phyloP scores from a whole-genome alignment of 2,888 invertebrate genomes.

The Tetragonula carbonaria region DNA sequence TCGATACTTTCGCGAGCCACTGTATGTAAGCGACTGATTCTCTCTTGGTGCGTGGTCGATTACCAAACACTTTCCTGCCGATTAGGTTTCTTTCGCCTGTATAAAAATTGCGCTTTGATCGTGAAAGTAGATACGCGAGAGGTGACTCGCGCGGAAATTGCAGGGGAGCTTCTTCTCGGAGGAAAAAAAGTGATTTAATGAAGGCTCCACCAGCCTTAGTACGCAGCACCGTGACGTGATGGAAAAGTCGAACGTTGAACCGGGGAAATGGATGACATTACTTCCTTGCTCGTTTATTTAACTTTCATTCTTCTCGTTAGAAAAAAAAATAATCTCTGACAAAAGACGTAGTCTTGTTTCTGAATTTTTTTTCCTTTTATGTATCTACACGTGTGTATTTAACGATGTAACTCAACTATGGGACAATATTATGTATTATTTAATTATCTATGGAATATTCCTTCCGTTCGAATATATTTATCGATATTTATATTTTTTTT shows the following conservation, averaged over 20 bases:
- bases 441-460: background rate
- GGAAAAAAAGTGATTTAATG: conserved; percentile 19
- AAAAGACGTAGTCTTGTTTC: background rate
- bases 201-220: conserved; percentile 7
- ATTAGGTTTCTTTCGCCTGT: conserved; percentile 32
- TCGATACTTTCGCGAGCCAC: too few species aligned
- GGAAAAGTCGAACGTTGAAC: conserved; percentile 19
- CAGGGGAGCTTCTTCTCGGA: conserved; percentile 13
- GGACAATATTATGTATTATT: background rate
- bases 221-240: background rate
- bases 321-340: background rate
- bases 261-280: background rate
- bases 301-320: background rate
- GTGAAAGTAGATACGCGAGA: conserved; percentile 24
- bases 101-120: conserved; percentile 31
- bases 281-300: conserved; percentile 9
- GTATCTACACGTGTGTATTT: background rate
- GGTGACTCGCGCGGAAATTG: conserved; percentile 29
- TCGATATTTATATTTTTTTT: background rate
- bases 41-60: conserved; percentile 9
- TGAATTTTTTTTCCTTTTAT: background rate
- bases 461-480: background rate
- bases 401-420: background rate
- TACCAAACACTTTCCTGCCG: conserved; percentile 31
- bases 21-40: conserved; percentile 5